Evolutionary conservation across 2,113 vertebrate genomes (phyloP), one percentile per base, ranked within the genome.

Genomic region (Dicaeum eximium): DNA sequence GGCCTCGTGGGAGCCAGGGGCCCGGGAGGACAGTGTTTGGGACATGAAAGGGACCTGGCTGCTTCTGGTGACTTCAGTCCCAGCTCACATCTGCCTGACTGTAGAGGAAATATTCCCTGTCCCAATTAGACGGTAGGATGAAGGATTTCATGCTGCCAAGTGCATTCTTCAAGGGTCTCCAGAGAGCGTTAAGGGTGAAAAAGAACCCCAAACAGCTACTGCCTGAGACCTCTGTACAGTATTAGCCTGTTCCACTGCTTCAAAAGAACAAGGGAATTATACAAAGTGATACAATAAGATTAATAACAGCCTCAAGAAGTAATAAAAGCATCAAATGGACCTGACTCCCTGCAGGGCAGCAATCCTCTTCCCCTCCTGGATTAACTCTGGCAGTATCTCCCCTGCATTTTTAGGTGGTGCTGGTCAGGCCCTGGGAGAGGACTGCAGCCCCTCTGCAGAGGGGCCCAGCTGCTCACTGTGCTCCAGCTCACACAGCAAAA

Each of bases 31-130:
- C 31, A 9, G 45, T 38, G 75, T n/a, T 92, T 86, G 66, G 92
- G 85, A 88, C 81, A 95, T 90, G 77, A 94, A 95, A 95, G 65
- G 56, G 72, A 86, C 80, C 60, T 64, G 58, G 24, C n/a, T 95
- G 86, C 77, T 95, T 62, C 70, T 92, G 66, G 58, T 88, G 62
- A 50, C 71, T 94, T 92, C 79, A 69, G 66, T 86, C 71, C 81
- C 90, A 58, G 67, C 60, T 88, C 60, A 24, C 31, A 42, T 57
- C 58, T 82, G 84, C 86, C 65, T 91, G 77, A 13, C 53, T 91
- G 57, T 50, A 86, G 75, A 88, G 73, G 47, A 95, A 96, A 78
- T 69, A 62, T 8, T 80, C 75, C 33, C 74, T 74, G 62, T 91
- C 53, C 60, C 71, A 95, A 40, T 94, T 90, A 86, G 88, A 24